These are phyloP conservation scores for Bubo bubo DNA, from an alignment of 2,113 vertebrate species.

Conservation along the genomic window DNA sequence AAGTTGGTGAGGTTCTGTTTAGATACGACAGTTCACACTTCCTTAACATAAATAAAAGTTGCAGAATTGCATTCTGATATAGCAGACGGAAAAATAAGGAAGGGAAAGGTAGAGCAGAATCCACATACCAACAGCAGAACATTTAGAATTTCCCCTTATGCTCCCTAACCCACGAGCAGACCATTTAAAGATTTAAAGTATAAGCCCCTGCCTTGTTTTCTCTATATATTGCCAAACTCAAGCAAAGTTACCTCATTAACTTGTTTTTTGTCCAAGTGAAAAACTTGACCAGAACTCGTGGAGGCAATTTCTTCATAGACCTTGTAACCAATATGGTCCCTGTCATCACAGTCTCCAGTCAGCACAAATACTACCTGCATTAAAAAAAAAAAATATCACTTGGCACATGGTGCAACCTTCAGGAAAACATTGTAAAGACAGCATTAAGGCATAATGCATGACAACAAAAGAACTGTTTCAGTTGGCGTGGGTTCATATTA, in stretches of 20 bases:
- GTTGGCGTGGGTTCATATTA: neutral
- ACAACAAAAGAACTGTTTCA: neutral
- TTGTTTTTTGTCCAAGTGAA: constrained; percentile 98
- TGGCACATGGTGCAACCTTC: neutral
- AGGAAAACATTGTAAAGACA: neutral
- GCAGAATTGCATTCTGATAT: neutral
- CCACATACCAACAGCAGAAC: neutral
- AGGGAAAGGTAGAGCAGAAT: neutral
- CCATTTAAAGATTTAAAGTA: neutral
- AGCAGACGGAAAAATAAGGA: neutral
- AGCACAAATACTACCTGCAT: constrained; percentile 95
- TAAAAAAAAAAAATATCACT: neutral
- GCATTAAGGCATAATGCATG: neutral
- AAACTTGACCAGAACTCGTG: constrained; percentile 97
- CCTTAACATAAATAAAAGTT: neutral
- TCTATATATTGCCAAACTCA: neutral
- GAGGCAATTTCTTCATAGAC: constrained; percentile 98
- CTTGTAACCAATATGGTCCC: constrained; percentile 91
- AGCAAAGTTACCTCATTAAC: constrained; percentile 91
- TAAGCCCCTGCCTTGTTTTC: neutral
- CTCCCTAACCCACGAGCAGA: neutral
- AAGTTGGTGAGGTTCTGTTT: neutral
- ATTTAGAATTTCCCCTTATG: neutral
- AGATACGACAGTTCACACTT: neutral
- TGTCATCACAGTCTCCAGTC: constrained; percentile 96